A percentile compares a stretch with the other conserved stretches of the same genome.
Evolutionary conservation across 2,888 invertebrate species (phyloP).

Genomic region (Matsumyia berberina): DNA sequence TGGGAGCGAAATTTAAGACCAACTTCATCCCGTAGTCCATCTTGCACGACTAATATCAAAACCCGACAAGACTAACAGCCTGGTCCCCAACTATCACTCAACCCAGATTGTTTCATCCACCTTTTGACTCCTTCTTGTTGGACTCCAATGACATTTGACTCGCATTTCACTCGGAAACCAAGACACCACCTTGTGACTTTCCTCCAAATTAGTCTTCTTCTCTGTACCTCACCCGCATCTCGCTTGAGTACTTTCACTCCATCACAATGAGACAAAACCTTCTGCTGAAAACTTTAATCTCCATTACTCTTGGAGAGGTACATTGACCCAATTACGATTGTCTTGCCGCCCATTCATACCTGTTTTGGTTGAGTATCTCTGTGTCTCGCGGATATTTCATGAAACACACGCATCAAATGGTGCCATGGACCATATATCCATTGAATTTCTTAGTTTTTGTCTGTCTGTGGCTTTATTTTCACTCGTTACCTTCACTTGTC

Average conservation of each 20-base stretch:
- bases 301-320: conserved; percentile 37
- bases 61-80: too few species aligned
- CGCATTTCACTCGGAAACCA: background rate
- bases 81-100: too few species aligned
- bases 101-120: background rate
- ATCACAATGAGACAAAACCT: conserved; percentile 4
- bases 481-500: conserved; percentile 1
- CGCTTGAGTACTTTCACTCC: conserved; percentile 25
- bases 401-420: conserved; percentile 1
- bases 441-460: conserved; percentile 13
- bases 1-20: too few species aligned
- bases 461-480: background rate
- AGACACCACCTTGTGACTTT: background rate
- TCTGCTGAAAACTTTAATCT: conserved; percentile 39
- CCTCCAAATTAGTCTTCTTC: background rate
- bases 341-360: conserved; percentile 30
- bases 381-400: conserved; percentile 1
- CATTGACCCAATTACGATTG: conserved; percentile 51
- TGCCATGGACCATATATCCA: conserved; percentile 27
- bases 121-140: background rate
- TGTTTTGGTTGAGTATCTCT: conserved; percentile 11
- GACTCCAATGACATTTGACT: background rate
- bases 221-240: background rate
- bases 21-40: too few species aligned
- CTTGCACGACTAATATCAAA: too few species aligned